phyloP scores from a whole-genome alignment of 2,888 invertebrate species.

The Neuroscelio doddi region DNA sequence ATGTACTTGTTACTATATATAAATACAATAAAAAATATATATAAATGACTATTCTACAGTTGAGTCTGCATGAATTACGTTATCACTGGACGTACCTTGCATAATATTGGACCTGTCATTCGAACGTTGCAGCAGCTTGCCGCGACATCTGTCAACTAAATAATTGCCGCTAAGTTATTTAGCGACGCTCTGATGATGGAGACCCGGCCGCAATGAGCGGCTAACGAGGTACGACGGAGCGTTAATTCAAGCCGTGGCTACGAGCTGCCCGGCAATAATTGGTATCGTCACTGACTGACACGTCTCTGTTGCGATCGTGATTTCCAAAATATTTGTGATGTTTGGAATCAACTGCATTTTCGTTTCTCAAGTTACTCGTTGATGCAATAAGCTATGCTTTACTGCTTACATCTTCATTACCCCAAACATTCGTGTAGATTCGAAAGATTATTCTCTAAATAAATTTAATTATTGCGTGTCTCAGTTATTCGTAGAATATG shows the following conservation, averaged over 20 bases:
- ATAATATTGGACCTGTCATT: constrained; percentile 15
- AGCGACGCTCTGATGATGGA: constrained; percentile 29
- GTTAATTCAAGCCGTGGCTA: constrained; percentile 43
- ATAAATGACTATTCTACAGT: too few species aligned
- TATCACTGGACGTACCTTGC: constrained; percentile 5
- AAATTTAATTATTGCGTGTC: too few species aligned
- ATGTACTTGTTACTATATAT: too few species aligned
- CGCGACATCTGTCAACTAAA: constrained; percentile 43
- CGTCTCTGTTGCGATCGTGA: constrained; percentile 4
- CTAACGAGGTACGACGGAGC: constrained; percentile 44
- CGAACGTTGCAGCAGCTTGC: constrained; percentile 18
- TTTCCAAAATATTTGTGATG: constrained; percentile 11
- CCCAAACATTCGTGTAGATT: too few species aligned
- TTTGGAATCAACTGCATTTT: too few species aligned
- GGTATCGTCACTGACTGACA: constrained; percentile 13
- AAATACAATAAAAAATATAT: too few species aligned
- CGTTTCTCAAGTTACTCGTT: too few species aligned
- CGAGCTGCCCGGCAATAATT: constrained; percentile 11
- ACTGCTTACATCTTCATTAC: too few species aligned
- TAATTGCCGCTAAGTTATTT: constrained; percentile 47
- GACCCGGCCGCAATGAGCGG: constrained; percentile 30
- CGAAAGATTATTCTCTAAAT: too few species aligned
- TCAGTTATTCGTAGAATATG: too few species aligned
- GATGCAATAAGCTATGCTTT: too few species aligned
- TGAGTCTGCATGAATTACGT: neutral